phyloP scores from a whole-genome alignment of 2,113 vertebrate genomes.

The Salvelinus sp. region DNA sequence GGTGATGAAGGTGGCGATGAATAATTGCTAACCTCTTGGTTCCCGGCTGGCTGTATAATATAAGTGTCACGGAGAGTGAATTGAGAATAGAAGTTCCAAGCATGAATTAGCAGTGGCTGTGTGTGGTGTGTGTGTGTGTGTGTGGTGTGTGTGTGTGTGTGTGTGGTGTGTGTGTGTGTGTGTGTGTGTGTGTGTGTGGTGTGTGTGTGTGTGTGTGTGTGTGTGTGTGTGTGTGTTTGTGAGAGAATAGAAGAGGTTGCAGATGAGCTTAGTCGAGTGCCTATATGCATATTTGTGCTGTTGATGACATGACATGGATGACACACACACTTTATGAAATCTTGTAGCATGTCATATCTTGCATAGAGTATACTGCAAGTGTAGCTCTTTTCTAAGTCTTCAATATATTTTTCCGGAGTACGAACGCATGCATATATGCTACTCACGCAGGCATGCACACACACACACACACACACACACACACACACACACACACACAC shows the following conservation, averaged over 20 bases:
- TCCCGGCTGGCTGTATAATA: neutral
- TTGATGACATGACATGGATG: no score
- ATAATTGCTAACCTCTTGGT: constrained; percentile 29
- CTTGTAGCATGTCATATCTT: no score
- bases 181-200: neutral
- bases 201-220: neutral
- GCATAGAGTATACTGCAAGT: no score
- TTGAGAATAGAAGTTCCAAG: neutral
- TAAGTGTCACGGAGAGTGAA: neutral
- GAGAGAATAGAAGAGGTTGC: no score
- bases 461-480: neutral
- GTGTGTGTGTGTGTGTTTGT: neutral
- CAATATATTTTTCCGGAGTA: no score
- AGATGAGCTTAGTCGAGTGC: no score
- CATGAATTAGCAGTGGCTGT: neutral
- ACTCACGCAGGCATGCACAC: no score
- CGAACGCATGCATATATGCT: no score
- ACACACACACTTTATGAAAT: no score
- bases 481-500: no score
- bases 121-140: neutral
- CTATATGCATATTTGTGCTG: no score
- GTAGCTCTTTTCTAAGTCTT: no score
- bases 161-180: neutral
- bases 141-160: neutral
- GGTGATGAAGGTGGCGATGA: constrained; percentile 32